phyloP scores from a whole-genome alignment of 1,140 invertebrate species.

The Drosophila parabipectinata region DNA sequence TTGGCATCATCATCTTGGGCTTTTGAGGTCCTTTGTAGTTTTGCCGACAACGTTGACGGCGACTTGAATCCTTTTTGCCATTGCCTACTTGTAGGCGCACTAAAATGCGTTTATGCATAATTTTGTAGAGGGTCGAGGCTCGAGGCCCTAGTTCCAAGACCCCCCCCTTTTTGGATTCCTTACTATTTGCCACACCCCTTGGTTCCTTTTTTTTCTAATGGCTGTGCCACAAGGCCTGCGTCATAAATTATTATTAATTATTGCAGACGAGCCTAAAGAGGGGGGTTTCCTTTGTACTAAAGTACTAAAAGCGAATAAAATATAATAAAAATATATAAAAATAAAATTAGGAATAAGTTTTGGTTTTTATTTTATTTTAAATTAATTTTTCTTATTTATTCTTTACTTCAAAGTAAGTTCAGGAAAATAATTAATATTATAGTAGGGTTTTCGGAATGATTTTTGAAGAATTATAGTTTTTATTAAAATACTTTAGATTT shows the following conservation, averaged over 20 bases:
- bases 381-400: too few species aligned
- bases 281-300: too few species aligned
- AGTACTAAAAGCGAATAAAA: too few species aligned
- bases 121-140: slow-evolving; percentile 52
- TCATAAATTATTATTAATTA: slow-evolving; percentile 76
- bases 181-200: slow-evolving; percentile 15
- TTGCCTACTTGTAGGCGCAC: slow-evolving; percentile 79
- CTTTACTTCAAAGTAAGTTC: too few species aligned
- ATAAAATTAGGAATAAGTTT: too few species aligned
- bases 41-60: slow-evolving; percentile 35
- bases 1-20: slow-evolving; percentile 26
- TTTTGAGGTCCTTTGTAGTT: slow-evolving; percentile 71
- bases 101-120: slow-evolving; percentile 82
- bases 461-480: too few species aligned
- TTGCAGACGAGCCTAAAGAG: slow-evolving; percentile 15
- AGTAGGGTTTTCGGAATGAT: too few species aligned
- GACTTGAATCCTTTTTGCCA: slow-evolving; percentile 33
- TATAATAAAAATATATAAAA: too few species aligned
- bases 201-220: slow-evolving; percentile 54
- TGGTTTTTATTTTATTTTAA: too few species aligned
- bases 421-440: too few species aligned
- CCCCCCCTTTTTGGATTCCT: not conserved
- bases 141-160: not conserved
- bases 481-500: too few species aligned
- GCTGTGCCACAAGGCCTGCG: slow-evolving; percentile 48